Evolutionary conservation across 2,113 vertebrate genomes (phyloP).

Genomic region (Condylura cristata): DNA sequence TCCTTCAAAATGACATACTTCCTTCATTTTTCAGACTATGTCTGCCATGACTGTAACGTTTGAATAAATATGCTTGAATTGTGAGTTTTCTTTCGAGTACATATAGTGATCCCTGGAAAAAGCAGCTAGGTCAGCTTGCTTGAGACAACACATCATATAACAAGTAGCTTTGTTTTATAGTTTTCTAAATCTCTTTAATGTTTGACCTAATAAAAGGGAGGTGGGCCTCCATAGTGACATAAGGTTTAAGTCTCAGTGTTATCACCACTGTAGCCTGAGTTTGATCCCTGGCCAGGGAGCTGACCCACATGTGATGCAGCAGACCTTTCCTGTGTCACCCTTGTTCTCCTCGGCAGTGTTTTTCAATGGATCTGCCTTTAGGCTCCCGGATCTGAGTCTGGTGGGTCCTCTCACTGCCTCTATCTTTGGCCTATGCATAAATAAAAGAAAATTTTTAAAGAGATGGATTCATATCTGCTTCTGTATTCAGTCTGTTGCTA

Average conservation of each 20-base stretch:
- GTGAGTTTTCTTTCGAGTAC: constrained; percentile 25
- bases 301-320: neutral
- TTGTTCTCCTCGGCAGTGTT: no score
- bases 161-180: neutral
- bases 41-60: neutral
- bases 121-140: neutral
- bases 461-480: neutral
- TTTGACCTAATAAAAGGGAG: neutral
- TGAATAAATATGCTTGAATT: neutral
- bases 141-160: neutral
- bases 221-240: no score
- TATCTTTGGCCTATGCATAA: no score
- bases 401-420: no score
- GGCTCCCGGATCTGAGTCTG: no score
- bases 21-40: constrained; percentile 11
- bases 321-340: no score
- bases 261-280: no score
- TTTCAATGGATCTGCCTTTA: no score
- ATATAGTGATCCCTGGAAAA: neutral
- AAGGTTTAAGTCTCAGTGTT: no score
- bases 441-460: no score
- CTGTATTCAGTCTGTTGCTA: neutral
- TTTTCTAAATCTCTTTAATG: constrained; percentile 1
- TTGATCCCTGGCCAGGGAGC: no score
- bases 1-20: neutral